Conservation (phyloP, 2,797 vertebrate genomes). For the Melanotaenia pygmaea region DNA sequence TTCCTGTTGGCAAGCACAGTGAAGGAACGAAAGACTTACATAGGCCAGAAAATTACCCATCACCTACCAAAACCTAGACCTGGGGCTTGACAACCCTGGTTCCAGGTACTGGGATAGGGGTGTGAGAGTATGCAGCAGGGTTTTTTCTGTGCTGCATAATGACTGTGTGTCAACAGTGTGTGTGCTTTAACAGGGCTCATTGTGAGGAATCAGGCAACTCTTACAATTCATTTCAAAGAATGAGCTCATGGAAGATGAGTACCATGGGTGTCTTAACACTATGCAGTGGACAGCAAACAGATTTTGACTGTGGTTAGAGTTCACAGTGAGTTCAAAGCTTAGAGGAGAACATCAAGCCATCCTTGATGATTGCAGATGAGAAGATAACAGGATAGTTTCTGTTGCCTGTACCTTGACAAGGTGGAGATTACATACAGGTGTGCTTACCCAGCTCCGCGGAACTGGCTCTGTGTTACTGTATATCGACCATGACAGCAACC, state of each 20-base stretch:
- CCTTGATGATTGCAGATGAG: slow-evolving; percentile 73
- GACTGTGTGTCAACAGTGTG: slow-evolving; percentile 25
- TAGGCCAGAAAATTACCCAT: slow-evolving; percentile 63
- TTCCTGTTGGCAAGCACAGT: slow-evolving; percentile 69
- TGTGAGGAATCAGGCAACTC: slow-evolving; percentile 47
- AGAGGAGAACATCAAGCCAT: slow-evolving; percentile 60
- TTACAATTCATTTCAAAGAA: slow-evolving; percentile 46
- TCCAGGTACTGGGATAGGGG: slow-evolving; percentile 26
- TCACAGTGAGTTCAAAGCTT: slow-evolving; percentile 67
- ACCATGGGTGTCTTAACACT: slow-evolving; percentile 35
- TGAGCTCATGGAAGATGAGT: slow-evolving; percentile 51
- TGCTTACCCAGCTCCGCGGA: slow-evolving; percentile 42
- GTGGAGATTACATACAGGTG: slow-evolving; percentile 60
- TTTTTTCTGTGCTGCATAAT: slow-evolving; percentile 14
- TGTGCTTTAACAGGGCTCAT: slow-evolving; percentile 18
- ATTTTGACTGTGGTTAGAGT: slow-evolving; percentile 50
- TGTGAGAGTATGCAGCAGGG: slow-evolving; percentile 18
- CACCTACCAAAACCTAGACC: slow-evolving; percentile 39
- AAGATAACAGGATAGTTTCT: slow-evolving; percentile 56
- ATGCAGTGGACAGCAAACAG: slow-evolving; percentile 60
- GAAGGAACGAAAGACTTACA: slow-evolving; percentile 60
- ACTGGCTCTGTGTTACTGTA: slow-evolving; percentile 40
- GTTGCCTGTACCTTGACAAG: slow-evolving; percentile 42
- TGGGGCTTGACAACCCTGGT: slow-evolving; percentile 40
- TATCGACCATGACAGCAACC: slow-evolving; percentile 52